Base-by-base conservation (phyloP, 2,888 invertebrate genomes). In the Napeogenes sylphis region DNA sequence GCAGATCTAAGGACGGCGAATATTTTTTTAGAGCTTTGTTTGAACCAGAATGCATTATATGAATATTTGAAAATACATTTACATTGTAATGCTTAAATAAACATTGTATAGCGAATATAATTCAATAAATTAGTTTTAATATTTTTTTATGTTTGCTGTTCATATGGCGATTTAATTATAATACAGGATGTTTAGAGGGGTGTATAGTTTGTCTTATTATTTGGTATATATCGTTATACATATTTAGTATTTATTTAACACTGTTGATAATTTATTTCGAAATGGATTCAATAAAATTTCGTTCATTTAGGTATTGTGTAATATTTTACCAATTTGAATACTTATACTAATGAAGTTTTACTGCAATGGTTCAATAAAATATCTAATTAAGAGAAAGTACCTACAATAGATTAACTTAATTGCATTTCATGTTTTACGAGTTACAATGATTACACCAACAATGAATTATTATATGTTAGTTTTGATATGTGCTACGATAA, bases 381-480 rank as follows among this genome's bases (percentile, higher is more conserved):
- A 53, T 65, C 42, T 63, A 62, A 67, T 67, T 62, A 53, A 65
- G 42, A 45, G 30, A 21, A 21, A 47, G 51, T 45, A 47, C 53
- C 45, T 42, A 54, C 51, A n/a, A 51, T 21, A 21, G 21, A 21
- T 21, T 21, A 21, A 21, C 62, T 58, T 63, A 46, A 63, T 58
- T 64, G 55, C 61, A 69, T 68, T 65, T 69, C 62, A 62, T 61
- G 63, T 63, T 68, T 66, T 60, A 64, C 61, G 62, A 63, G 64
- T 68, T 67, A 55, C 63, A 59, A 58, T 47, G 47, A 47, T 13
- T 30, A 51, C 30, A n/a, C 59, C 55, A 65, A 67, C 62, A 68
- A 74, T 74, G 74, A 70, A 70, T 67, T 70, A 68, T 67, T 71
- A 70, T 56, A 55, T 74, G 57, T 66, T 75, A 64, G 61, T 69